These are phyloP conservation scores for Melanotaenia nigrans DNA, from an alignment of 2,797 vertebrate genomes.

Conservation along the genomic window DNA sequence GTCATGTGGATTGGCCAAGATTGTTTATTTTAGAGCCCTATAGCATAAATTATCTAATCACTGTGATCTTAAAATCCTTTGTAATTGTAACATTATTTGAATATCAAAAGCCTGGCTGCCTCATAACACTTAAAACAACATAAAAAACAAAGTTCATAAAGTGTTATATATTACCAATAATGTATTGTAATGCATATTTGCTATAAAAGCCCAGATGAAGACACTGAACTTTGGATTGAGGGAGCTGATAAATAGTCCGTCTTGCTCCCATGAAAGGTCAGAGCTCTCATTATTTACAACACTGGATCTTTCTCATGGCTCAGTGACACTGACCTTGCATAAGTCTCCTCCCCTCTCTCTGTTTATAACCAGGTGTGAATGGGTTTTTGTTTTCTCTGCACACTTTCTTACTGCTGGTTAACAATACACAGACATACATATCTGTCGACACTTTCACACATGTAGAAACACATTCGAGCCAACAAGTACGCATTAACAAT, in stretches of 20 bases:
- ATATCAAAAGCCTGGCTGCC: too few species aligned
- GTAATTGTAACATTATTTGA: neutral
- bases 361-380: constrained; percentile 27
- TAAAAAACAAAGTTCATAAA: constrained; percentile 15
- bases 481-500: constrained; percentile 19
- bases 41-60: too few species aligned
- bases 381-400: constrained; percentile 48
- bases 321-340: constrained; percentile 73
- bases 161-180: constrained; percentile 6
- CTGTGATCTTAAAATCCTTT: neutral
- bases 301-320: constrained; percentile 70
- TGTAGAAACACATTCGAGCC: constrained; percentile 1
- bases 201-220: constrained; percentile 46
- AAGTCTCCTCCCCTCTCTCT: constrained; percentile 39
- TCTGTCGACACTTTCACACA: neutral
- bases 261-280: constrained; percentile 69
- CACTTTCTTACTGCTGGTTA: constrained; percentile 14
- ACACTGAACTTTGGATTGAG: constrained; percentile 39
- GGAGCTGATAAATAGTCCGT: constrained; percentile 66
- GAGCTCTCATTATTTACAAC: constrained; percentile 73
- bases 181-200: constrained; percentile 14
- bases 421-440: constrained; percentile 17
- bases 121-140: neutral
- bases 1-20: neutral
- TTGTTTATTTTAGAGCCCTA: too few species aligned